phyloP scores from a whole-genome alignment of 2,113 vertebrate genomes.

The Circaetus gallicus region DNA sequence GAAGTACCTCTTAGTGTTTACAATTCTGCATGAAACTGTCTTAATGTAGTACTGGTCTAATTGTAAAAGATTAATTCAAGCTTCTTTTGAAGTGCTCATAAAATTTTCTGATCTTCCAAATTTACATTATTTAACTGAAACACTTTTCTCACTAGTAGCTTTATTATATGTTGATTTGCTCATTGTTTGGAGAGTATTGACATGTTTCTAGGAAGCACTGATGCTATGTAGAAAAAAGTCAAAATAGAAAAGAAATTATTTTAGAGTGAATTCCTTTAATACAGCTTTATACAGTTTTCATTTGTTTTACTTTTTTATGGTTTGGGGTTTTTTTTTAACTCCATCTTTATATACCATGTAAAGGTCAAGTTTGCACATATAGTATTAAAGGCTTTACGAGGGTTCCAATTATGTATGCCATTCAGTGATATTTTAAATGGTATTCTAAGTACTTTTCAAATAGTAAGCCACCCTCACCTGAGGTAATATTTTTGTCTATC shows the following conservation, averaged over 20 bases:
- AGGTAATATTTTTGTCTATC: not conserved
- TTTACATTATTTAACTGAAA: not conserved
- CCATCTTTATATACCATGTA: not conserved
- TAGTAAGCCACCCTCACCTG: not conserved
- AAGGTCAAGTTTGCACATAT: not conserved
- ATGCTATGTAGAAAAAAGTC: not conserved
- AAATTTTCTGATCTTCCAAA: not conserved
- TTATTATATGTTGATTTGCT: not conserved
- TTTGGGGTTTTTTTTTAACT: not conserved
- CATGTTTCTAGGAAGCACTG: not conserved
- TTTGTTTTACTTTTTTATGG: not conserved
- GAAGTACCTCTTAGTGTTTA: not conserved
- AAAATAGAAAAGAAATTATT: not conserved
- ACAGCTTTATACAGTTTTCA: not conserved
- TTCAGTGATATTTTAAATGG: not conserved
- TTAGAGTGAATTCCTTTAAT: not conserved
- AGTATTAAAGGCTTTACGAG: not conserved
- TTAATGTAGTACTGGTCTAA: not conserved
- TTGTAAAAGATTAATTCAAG: not conserved
- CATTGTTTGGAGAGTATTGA: not conserved
- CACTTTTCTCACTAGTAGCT: not conserved
- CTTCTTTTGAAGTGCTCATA: not conserved
- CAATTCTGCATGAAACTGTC: not conserved
- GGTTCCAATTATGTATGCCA: not conserved
- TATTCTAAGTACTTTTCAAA: not conserved